Evolutionary conservation across 1,140 invertebrate genomes (phyloP), one percentile per base, ranked within the genome.

Genomic region (Drosophila tsacasi): DNA sequence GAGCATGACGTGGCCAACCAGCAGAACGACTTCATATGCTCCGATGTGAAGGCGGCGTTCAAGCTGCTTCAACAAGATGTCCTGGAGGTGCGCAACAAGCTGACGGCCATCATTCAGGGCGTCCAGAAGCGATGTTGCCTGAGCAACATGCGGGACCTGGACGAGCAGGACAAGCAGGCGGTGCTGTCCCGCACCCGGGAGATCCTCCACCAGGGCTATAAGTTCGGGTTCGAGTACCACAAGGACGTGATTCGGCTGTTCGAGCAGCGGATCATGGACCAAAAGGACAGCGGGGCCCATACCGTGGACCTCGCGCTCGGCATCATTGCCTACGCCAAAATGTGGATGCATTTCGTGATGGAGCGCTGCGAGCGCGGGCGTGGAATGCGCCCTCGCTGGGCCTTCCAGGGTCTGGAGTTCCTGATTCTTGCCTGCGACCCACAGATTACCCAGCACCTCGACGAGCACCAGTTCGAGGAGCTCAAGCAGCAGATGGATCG

Each of bases 191-290:
- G 97, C 44, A 95, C 96, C 12, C 93, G 97, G 1, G 97, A 98
- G 91, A 96, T 98, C 37, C 93, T 98, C 44, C 96, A 98, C 92
- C 97, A 97, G 87, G 96, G 96, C 57, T 98, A 96, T 93, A 96
- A 96, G 92, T 97, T 98, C 93, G 97, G 96, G 3, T 98, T 98
- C 93, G 97, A 97, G 95, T 97, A 97, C 89, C 96, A 97, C 82
- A 97, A 96, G 93, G 97, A 97, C 92, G 94, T 97, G 55, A 95
- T 95, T 49, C 94, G 96, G 21, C 92, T 97, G 40, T 93, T 93
- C 27, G 92, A 93, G 60, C 91, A 92, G 59, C 81, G 85, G 17
- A 89, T 93, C 3, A 92, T 93, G 86, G 79, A 80, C 12, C 83
- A 92, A 6, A 91, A 87, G 63, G 85, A 87, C 44, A 84, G 78